Evolutionary conservation across 2,888 invertebrate species (phyloP).

Genomic region (Deroplatys truncata): DNA sequence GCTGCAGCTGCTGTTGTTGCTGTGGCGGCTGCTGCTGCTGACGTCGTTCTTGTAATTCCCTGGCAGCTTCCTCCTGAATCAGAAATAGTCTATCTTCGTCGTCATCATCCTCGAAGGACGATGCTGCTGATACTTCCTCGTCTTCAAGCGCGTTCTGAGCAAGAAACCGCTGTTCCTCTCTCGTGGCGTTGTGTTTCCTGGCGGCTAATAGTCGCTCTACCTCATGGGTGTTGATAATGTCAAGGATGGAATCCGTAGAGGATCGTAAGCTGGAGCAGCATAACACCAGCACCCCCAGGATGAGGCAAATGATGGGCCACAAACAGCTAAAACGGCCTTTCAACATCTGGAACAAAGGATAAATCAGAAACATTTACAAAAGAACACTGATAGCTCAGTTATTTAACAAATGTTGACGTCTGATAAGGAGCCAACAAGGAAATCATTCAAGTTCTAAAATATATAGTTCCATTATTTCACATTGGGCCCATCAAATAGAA

Average conservation of each 20-base stretch:
- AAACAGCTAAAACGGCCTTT: background rate
- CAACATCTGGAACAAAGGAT: background rate
- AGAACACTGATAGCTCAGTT: no score
- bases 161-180: slow-evolving; percentile 48
- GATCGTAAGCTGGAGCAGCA: background rate
- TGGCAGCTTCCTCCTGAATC: background rate
- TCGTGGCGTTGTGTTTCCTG: slow-evolving; percentile 48
- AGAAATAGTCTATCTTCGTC: slow-evolving; percentile 40
- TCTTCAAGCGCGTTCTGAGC: slow-evolving; percentile 57
- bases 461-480: no score
- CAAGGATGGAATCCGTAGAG: slow-evolving; percentile 52
- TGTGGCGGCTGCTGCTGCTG: background rate
- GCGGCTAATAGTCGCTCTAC: slow-evolving; percentile 55
- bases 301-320: background rate
- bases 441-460: no score
- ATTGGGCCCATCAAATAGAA: no score
- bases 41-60: background rate
- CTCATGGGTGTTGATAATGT: slow-evolving; percentile 58
- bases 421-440: no score
- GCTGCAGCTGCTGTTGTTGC: background rate
- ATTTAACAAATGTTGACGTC: no score
- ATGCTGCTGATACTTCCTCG: slow-evolving; percentile 38
- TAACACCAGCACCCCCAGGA: background rate
- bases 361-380: no score
- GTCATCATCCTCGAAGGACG: background rate